These are phyloP conservation scores for Heliangelus exortis DNA, from an alignment of 2,797 vertebrate species.

Conservation along the genomic window DNA sequence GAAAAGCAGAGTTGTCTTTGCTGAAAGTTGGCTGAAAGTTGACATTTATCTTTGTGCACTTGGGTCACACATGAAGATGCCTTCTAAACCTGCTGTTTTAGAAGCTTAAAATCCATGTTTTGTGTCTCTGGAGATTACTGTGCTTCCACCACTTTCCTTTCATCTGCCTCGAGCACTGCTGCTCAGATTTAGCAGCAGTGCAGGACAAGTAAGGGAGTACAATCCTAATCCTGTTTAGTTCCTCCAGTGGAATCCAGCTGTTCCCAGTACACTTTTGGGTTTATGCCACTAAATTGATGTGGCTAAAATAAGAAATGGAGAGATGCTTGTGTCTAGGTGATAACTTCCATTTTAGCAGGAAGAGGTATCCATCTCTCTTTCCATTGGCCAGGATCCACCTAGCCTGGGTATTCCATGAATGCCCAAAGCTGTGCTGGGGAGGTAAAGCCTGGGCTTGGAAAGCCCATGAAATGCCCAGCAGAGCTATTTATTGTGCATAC, in stretches of 20 bases:
- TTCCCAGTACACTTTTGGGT: not conserved
- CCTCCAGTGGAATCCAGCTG: not conserved
- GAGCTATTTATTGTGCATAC: accelerated
- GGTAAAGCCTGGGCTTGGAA: not conserved
- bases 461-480: not conserved
- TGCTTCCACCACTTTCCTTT: not conserved
- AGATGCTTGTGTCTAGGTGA: not conserved
- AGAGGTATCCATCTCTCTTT: not conserved
- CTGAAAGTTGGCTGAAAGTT: slow-evolving; percentile 3
- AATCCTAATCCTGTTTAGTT: not conserved
- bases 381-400: not conserved
- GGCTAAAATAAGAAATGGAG: not conserved
- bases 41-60: not conserved
- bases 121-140: not conserved
- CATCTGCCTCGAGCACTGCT: not conserved
- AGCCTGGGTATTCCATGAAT: not conserved
- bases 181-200: not conserved
- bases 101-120: not conserved
- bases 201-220: not conserved
- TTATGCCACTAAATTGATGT: not conserved
- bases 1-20: not conserved
- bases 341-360: not conserved
- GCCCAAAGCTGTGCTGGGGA: not conserved
- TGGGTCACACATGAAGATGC: not conserved
- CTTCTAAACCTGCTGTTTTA: not conserved